Conservation (phyloP, 2,888 invertebrate genomes). For the Drosophila putrida region DNA sequence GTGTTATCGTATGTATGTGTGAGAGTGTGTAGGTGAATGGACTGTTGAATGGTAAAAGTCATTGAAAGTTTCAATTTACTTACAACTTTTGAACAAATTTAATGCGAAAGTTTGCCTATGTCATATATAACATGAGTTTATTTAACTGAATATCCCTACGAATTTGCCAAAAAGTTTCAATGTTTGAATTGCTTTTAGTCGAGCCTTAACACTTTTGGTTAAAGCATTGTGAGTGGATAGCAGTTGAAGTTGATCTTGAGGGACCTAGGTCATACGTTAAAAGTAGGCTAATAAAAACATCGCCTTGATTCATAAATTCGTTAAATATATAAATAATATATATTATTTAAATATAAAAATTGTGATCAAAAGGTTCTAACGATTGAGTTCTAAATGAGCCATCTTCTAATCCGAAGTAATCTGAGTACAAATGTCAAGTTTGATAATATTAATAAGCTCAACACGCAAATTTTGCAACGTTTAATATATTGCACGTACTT, state of each 20-base stretch:
- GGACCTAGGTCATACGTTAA: background rate
- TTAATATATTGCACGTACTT: conserved; percentile 71
- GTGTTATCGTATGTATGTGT: conserved; percentile 6
- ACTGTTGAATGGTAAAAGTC: conserved; percentile 68
- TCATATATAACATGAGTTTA: conserved; percentile 52
- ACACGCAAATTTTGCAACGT: conserved; percentile 41
- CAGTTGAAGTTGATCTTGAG: conserved; percentile 27
- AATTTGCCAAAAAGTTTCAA: conserved; percentile 47
- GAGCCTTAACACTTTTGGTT: conserved; percentile 38
- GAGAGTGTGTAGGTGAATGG: conserved; percentile 56
- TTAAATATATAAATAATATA: no score
- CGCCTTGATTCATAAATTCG: background rate
- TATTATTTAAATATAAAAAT: conserved; percentile 4
- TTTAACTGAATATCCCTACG: conserved; percentile 26
- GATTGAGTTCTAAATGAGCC: conserved; percentile 51
- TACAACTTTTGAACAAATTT: conserved; percentile 61
- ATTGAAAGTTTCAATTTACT: conserved; percentile 67
- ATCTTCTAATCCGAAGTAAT: conserved; percentile 68
- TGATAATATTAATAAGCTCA: conserved; percentile 69
- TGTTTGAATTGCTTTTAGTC: conserved; percentile 37
- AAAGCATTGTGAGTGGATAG: conserved; percentile 30
- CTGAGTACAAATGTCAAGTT: conserved; percentile 53
- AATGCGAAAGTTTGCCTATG: conserved; percentile 60
- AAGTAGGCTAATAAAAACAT: background rate
- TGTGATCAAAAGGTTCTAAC: conserved; percentile 2